Evolutionary conservation across 2,888 invertebrate species (phyloP).

Genomic region (Drosophila phalerata): DNA sequence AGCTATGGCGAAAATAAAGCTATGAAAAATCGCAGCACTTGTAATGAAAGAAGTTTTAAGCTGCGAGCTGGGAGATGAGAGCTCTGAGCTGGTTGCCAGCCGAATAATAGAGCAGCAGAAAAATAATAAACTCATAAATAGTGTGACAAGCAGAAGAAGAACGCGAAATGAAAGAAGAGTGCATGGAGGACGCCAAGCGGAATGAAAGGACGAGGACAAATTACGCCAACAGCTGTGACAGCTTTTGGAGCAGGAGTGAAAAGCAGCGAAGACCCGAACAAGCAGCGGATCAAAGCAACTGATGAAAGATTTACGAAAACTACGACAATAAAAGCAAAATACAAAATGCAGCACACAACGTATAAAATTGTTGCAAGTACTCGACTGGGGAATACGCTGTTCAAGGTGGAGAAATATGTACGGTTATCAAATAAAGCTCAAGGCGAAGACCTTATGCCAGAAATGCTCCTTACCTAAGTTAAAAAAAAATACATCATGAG

Average conservation of each 20-base stretch:
- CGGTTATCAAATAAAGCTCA: too few relatives aligned
- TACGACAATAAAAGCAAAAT: slow-evolving; percentile 39
- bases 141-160: slow-evolving; percentile 64
- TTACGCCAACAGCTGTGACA: slow-evolving; percentile 63
- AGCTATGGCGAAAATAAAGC: slow-evolving; percentile 29
- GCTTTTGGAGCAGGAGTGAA: slow-evolving; percentile 7
- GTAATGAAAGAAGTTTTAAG: slow-evolving; percentile 80
- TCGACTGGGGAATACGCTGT: not conserved
- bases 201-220: slow-evolving; percentile 48
- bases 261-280: not conserved
- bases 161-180: slow-evolving; percentile 13
- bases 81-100: slow-evolving; percentile 23
- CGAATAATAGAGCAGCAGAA: slow-evolving; percentile 65
- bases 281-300: slow-evolving; percentile 43
- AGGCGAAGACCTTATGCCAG: too few relatives aligned
- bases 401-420: not conserved
- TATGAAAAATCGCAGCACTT: slow-evolving; percentile 77
- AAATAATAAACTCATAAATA: slow-evolving; percentile 81
- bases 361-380: not conserved
- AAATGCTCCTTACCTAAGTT: too few relatives aligned
- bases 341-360: slow-evolving; percentile 19
- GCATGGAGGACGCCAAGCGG: slow-evolving; percentile 1
- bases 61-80: slow-evolving; percentile 35
- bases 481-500: too few relatives aligned
- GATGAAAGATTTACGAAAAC: slow-evolving; percentile 63